These are phyloP conservation scores for Acrossocheilus fasciatus DNA, from an alignment of 2,797 vertebrate species.

Conservation along the genomic window DNA sequence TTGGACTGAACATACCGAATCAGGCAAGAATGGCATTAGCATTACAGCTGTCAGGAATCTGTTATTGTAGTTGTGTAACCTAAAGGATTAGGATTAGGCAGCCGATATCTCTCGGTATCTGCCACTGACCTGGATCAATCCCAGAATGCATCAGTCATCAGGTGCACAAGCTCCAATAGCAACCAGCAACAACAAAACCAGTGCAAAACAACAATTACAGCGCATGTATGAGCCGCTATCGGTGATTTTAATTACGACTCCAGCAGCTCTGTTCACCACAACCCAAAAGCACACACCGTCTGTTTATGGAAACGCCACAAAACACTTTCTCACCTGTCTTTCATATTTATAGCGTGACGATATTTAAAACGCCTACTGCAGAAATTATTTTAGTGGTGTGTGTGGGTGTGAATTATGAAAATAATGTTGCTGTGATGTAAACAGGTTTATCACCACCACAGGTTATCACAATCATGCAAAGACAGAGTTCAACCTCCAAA, in stretches of 20 bases:
- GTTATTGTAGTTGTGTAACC: conserved; percentile 59
- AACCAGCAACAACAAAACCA: conserved; percentile 31
- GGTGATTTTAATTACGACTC: conserved; percentile 7
- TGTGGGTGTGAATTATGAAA: not conserved
- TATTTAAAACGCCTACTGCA: conserved; percentile 6
- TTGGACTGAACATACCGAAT: not conserved
- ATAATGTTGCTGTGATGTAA: not conserved
- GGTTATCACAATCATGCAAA: not conserved
- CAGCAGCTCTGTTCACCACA: conserved; percentile 28
- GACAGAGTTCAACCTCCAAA: not conserved
- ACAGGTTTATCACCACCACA: not conserved
- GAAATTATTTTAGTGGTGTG: not conserved
- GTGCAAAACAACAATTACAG: not conserved
- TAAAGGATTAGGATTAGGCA: conserved; percentile 55
- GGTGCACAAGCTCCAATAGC: not conserved
- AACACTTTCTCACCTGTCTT: conserved; percentile 26
- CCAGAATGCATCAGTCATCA: conserved; percentile 22
- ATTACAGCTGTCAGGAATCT: not conserved
- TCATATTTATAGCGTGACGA: not conserved
- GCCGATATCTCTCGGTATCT: not conserved
- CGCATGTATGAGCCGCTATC: not conserved
- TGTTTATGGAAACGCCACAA: conserved; percentile 46
- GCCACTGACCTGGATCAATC: conserved; percentile 16
- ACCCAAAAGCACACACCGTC: not conserved
- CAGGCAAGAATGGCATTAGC: not conserved